phyloP scores from a whole-genome alignment of 1,140 invertebrate species.

The Oreohelix idahoensis region DNA sequence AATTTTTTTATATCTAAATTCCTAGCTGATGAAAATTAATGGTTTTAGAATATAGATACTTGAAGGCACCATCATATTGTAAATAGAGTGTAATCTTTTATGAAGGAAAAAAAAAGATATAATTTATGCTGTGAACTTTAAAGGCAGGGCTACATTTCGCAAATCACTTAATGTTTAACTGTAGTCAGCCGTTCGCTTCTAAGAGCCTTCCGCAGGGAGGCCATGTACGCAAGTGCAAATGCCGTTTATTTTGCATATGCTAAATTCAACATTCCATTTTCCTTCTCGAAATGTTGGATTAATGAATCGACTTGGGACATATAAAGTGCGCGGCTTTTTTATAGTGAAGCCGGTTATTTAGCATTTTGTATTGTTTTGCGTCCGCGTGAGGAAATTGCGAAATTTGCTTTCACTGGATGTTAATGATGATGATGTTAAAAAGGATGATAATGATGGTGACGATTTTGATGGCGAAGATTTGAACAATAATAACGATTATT shows the following conservation, averaged over 20 bases:
- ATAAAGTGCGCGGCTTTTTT: neutral
- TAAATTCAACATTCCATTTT: slow-evolving; percentile 17
- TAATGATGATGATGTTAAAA: neutral
- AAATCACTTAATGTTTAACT: neutral
- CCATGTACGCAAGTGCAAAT: neutral
- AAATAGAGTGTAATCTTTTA: too few relatives aligned
- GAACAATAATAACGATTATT: too few relatives aligned
- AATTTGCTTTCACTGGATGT: neutral
- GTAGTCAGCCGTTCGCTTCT: neutral
- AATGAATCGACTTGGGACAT: neutral
- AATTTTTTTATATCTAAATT: too few relatives aligned
- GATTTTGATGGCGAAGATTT: neutral
- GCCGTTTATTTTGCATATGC: neutral
- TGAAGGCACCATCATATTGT: too few relatives aligned
- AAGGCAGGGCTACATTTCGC: neutral
- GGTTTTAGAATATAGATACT: too few relatives aligned
- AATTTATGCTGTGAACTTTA: neutral
- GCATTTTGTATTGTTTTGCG: neutral
- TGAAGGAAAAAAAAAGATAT: neutral
- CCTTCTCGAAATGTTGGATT: neutral
- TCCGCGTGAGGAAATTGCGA: neutral
- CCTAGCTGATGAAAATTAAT: too few relatives aligned
- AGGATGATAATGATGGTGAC: neutral
- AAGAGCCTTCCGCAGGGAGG: neutral
- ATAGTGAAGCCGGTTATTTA: neutral